These are phyloP conservation scores for Drosophila diplacantha DNA, from an alignment of 2,888 invertebrate species.

Conservation along the genomic window DNA sequence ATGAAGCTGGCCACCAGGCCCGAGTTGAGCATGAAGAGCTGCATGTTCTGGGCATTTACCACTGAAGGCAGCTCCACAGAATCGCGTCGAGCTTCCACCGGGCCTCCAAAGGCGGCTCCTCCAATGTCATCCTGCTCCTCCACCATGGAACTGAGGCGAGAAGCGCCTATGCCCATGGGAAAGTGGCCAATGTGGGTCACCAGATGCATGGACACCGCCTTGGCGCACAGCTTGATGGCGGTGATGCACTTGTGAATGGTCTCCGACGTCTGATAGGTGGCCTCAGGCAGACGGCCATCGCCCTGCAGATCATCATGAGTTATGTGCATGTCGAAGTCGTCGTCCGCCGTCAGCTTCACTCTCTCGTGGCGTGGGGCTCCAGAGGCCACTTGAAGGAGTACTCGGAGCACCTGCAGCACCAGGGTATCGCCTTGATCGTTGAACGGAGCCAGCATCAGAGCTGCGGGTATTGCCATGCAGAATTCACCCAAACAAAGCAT, in stretches of 20 bases:
- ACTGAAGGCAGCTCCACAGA: conserved; percentile 87
- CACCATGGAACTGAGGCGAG: conserved; percentile 91
- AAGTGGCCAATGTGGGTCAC: conserved; percentile 96
- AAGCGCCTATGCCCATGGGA: conserved; percentile 93
- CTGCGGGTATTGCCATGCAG: conserved; percentile 90
- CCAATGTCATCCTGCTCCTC: conserved; percentile 93
- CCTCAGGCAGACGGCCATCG: conserved; percentile 72
- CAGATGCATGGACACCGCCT: conserved; percentile 86
- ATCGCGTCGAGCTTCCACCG: conserved; percentile 66
- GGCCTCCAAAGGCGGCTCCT: conserved; percentile 35
- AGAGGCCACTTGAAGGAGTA: conserved; percentile 78
- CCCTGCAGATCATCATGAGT: conserved; percentile 74
- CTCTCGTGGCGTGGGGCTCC: conserved; percentile 74
- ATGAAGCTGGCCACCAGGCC: conserved; percentile 91
- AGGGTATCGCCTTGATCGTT: conserved; percentile 77
- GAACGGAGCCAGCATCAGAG: conserved; percentile 79
- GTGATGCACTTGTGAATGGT: conserved; percentile 79
- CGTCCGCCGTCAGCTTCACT: conserved; percentile 76
- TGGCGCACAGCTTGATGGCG: conserved; percentile 81
- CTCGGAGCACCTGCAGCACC: conserved; percentile 86
- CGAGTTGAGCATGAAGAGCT: conserved; percentile 91
- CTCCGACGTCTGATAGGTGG: conserved; percentile 76
- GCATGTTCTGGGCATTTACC: conserved; percentile 89
- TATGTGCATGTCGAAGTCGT: conserved; percentile 77
- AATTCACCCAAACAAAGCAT: conserved; percentile 95